These are phyloP conservation scores for Physocephala rufipes DNA, from an alignment of 2,888 invertebrate genomes.

Conservation along the genomic window DNA sequence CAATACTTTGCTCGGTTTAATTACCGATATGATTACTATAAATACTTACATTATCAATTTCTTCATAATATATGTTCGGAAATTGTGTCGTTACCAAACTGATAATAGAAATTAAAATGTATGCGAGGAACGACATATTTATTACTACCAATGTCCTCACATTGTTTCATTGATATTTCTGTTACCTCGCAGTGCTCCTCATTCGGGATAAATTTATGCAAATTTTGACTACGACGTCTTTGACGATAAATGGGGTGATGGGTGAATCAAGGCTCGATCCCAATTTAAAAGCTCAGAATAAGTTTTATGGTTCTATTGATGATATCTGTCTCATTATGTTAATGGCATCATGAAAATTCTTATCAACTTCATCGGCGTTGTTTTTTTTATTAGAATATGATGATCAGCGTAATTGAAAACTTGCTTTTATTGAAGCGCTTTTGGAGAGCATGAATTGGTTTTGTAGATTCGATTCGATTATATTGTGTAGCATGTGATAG, in stretches of 20 bases:
- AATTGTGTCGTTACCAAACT: constrained; percentile 23
- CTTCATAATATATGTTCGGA: not conserved
- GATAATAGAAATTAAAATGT: constrained; percentile 45
- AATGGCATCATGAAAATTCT: not conserved
- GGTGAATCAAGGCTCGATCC: constrained; percentile 24
- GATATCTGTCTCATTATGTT: not conserved
- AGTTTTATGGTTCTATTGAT: not conserved
- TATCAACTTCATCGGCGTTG: not conserved
- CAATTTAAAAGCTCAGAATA: constrained; percentile 22
- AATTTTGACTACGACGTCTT: not conserved
- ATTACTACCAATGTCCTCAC: constrained; percentile 50
- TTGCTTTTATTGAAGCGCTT: not conserved
- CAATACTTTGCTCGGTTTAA: not conserved
- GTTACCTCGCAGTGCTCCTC: not conserved
- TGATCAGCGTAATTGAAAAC: constrained; percentile 3
- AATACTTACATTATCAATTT: not conserved
- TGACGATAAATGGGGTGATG: not conserved
- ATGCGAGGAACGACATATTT: constrained; percentile 51
- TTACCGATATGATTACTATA: constrained; percentile 29
- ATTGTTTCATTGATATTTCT: constrained; percentile 39
- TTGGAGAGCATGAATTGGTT: constrained; percentile 16
- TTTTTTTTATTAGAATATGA: constrained; percentile 13
- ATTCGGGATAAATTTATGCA: not conserved
- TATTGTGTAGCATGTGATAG: not conserved
- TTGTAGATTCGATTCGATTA: not conserved